Percentiles rank a stretch among this genome's conserved stretches.
phyloP scores from a whole-genome alignment of 2,113 vertebrate genomes.

The Thunnus maccoyii region DNA sequence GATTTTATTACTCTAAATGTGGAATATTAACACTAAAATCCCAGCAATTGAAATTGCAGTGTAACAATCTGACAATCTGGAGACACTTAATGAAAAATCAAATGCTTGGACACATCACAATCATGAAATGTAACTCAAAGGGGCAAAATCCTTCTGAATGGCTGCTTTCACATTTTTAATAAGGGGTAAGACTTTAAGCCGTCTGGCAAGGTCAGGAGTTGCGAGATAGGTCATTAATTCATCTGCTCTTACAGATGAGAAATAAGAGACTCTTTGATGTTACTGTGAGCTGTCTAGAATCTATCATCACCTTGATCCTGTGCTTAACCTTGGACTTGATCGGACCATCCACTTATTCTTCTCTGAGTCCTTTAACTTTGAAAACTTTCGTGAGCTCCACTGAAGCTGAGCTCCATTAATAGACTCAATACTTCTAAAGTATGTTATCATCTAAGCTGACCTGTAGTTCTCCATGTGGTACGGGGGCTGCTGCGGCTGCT shows the following conservation, averaged over 20 bases:
- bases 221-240: slow-evolving; percentile 36
- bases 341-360: background rate
- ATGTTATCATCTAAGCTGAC: slow-evolving; percentile 39
- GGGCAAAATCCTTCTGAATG: background rate
- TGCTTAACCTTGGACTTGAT: slow-evolving; percentile 39
- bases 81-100: background rate
- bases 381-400: slow-evolving; percentile 13
- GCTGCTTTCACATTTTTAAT: slow-evolving; percentile 6
- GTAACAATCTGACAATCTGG: background rate
- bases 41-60: background rate
- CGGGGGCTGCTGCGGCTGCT: slow-evolving; percentile 87
- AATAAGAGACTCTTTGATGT: slow-evolving; percentile 52
- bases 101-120: background rate
- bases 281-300: slow-evolving; percentile 25
- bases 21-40: no score
- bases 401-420: background rate
- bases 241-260: slow-evolving; percentile 29
- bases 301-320: slow-evolving; percentile 16
- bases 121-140: slow-evolving; percentile 10
- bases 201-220: slow-evolving; percentile 36
- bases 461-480: slow-evolving; percentile 87
- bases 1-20: background rate
- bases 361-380: slow-evolving; percentile 29
- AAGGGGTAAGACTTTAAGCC: slow-evolving; percentile 13
- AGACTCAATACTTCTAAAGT: background rate